phyloP scores from a whole-genome alignment of 2,888 invertebrate species.

The Bugulina stolonifera region DNA sequence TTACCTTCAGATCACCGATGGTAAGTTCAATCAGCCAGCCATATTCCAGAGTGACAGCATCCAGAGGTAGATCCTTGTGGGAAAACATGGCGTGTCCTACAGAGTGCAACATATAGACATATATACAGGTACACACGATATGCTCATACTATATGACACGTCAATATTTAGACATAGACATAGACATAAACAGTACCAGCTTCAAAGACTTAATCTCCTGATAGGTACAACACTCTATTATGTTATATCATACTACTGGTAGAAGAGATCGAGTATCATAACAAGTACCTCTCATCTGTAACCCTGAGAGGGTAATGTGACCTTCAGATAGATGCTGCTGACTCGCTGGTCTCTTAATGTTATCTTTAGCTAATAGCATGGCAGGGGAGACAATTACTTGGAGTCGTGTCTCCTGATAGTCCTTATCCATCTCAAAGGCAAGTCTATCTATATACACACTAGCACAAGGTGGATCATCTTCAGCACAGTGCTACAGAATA shows the following conservation, averaged over 20 bases:
- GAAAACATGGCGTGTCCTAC: conserved; percentile 64
- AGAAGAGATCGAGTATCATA: too few species aligned
- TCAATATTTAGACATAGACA: too few species aligned
- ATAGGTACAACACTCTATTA: too few species aligned
- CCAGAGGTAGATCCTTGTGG: conserved; percentile 77
- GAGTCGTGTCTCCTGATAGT: conserved; percentile 80
- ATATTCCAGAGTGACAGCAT: conserved; percentile 92
- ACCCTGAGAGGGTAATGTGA: conserved; percentile 63
- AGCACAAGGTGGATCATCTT: conserved; percentile 81
- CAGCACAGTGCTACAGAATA: conserved; percentile 68
- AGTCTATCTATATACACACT: conserved; percentile 65
- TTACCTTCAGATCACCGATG: conserved; percentile 69
- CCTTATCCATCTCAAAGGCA: conserved; percentile 95
- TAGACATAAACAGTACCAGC: too few species aligned
- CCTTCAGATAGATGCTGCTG: conserved; percentile 45
- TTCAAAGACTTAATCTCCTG: too few species aligned
- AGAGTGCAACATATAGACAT: not conserved
- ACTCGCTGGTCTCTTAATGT: conserved; percentile 35
- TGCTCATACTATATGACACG: too few species aligned
- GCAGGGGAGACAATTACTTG: conserved; percentile 78
- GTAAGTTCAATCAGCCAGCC: conserved; percentile 94
- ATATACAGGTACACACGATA: too few species aligned
- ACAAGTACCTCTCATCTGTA: conserved; percentile 74
- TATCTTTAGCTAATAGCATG: conserved; percentile 60
- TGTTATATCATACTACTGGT: too few species aligned